Evolutionary conservation across 1,140 invertebrate genomes (phyloP).

Genomic region (Lethrus apterus): DNA sequence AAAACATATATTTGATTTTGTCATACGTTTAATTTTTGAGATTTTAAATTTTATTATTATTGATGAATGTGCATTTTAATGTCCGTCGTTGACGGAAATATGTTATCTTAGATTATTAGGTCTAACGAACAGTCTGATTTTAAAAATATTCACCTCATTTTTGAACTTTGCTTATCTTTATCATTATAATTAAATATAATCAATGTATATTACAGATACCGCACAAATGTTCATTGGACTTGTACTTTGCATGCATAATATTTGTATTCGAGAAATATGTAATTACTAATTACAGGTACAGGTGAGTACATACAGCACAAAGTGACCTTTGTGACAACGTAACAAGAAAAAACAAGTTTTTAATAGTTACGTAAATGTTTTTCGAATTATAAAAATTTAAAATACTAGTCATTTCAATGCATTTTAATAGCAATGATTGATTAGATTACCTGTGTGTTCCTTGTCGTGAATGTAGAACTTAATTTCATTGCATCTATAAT

Average conservation of each 20-base stretch:
- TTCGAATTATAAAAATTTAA: neutral
- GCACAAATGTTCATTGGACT: neutral
- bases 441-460: neutral
- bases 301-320: neutral
- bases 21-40: too few species aligned
- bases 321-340: neutral
- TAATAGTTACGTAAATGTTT: neutral
- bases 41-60: too few species aligned
- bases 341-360: neutral
- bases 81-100: too few species aligned
- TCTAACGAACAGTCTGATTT: too few species aligned
- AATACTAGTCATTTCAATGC: neutral
- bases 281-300: neutral
- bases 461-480: slow-evolving; percentile 2
- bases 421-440: too few species aligned
- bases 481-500: slow-evolving; percentile 1
- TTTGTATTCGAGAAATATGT: neutral
- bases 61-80: too few species aligned
- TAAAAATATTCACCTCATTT: too few species aligned
- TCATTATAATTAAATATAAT: too few species aligned
- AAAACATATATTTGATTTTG: too few species aligned
- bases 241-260: neutral
- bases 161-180: too few species aligned
- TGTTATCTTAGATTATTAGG: too few species aligned
- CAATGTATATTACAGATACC: too few species aligned